Base-by-base conservation (phyloP, 2,888 invertebrate genomes). In the Lasioglossum figueresi region DNA sequence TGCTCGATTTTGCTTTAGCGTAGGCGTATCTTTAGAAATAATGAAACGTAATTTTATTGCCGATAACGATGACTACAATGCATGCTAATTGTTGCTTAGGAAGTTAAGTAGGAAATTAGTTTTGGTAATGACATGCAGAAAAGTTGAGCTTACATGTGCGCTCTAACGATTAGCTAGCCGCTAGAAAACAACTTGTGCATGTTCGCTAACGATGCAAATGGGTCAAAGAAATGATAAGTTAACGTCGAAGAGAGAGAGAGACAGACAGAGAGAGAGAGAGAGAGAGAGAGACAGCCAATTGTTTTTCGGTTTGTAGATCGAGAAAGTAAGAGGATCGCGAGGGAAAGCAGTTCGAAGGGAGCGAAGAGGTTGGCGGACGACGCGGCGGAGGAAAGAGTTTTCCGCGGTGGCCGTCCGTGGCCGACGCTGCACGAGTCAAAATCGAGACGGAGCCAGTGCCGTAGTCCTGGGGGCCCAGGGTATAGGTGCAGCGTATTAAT, bases 401-500 rank as follows among this genome's bases (percentile, higher is more conserved):
- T 66, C 52, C 52, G 52, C 23, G 68, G 19, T 31, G 31, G 4
- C 34, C 68, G 68, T 34, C 37, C 37, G 68, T 16, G 31, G 59
- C 31, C 66, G 14, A 71, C 34, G 75, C 45, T 34, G n/a, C 40
- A 66, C 59, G 74, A 73, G 68, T 66, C 40, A 37, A 68, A 77
- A 71, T 70, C 79, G 75, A 80, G 81, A 72, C 71, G 76, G 34
- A 37, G 77, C 37, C 87, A 88, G 87, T 84, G 89, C 82, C 88
- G 90, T 86, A 84, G 77, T 86, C 85, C 81, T 87, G 84, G 83
- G 84, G 83, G 81, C 79, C 94, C 93, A 94, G 94, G 94, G 94
- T 93, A 91, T 93, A 93, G 91, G 92, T 89, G 81, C 74, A 85
- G 81, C 81, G 88, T 95, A 95, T 94, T 93, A 94, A 95, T 95